Evolutionary conservation across 2,888 invertebrate genomes (phyloP), one percentile per base, ranked within the genome.

Genomic region (Cephus runcator): DNA sequence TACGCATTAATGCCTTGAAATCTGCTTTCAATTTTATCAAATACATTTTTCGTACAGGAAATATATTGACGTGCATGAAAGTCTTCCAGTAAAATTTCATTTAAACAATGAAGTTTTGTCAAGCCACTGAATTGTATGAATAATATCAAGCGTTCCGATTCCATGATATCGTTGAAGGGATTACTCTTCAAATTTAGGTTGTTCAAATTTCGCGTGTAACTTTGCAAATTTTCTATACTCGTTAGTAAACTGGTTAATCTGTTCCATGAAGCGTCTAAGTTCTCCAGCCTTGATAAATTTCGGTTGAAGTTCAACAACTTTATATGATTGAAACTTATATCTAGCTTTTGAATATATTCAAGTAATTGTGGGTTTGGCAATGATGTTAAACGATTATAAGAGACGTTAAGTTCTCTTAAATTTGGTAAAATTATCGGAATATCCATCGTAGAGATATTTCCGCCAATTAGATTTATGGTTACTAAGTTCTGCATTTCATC

Each of bases 241-340:
- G 77, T n/a, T 9, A 79, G 11, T 40, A 80, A 85, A 31, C 69
- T 33, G 31, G 34, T 73, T 69, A 83, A 73, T 34, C 73, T 69
- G 40, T 85, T 85, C 85, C 85, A 85, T 30, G 85, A 84, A 73
- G 80, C 71, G 12, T 85, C 77, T 4, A 85, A n/a, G 34, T 79
- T 77, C 68, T 81, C 76, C 23, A 85, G 40, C 15, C 6, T 11
- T 4, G 69, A 15, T 33, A 83, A 75, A 31, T 11, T 33, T 35
- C 77, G 75, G 33, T 31, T 30, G 35, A 83, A 76, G 31, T 40
- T 31, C 68, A 84, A 73, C 4, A 69, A 75, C 75, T 73, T 73
- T 78, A 84, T 81, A n/a, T 84, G 76, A 34, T 84, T 84, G 40
- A 78, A 83, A 69, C 84, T 83, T n/a, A 84, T 71, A 75, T 84